phyloP scores from a whole-genome alignment of 2,888 invertebrate species.

The Thymelicus lineola region DNA sequence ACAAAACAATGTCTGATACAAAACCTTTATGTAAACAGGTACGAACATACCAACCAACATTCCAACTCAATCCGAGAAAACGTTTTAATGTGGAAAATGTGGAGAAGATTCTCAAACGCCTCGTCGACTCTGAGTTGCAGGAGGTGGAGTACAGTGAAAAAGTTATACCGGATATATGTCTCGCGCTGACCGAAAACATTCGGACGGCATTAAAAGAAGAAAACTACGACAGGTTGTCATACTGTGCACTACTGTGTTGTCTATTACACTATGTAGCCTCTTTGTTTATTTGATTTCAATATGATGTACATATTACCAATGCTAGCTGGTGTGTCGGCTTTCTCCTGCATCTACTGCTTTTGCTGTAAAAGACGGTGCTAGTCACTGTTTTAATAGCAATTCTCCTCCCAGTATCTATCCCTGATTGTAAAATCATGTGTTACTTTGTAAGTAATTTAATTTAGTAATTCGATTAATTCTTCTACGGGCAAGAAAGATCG shows the following conservation, averaged over 20 bases:
- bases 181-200: slow-evolving; percentile 85
- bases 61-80: slow-evolving; percentile 86
- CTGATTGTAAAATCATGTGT: not conserved
- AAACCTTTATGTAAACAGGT: slow-evolving; percentile 66
- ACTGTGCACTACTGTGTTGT: not conserved
- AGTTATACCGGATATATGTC: slow-evolving; percentile 82
- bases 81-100: slow-evolving; percentile 87
- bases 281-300: slow-evolving; percentile 23
- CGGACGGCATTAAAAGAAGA: slow-evolving; percentile 86
- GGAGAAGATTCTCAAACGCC: slow-evolving; percentile 83
- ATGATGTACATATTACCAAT: slow-evolving; percentile 63
- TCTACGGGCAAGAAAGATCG: too few species aligned
- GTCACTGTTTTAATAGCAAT: not conserved
- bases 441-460: slow-evolving; percentile 1
- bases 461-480: too few species aligned
- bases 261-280: slow-evolving; percentile 7
- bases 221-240: slow-evolving; percentile 87
- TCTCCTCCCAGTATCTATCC: not conserved
- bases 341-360: slow-evolving; percentile 48
- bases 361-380: slow-evolving; percentile 41
- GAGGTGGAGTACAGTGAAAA: slow-evolving; percentile 87
- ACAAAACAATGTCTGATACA: slow-evolving; percentile 57
- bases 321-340: slow-evolving; percentile 54
- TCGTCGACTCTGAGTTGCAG: slow-evolving; percentile 85
- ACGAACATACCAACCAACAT: slow-evolving; percentile 86